Conservation (phyloP, 2,888 invertebrate species). For the Syrista parreyssii region DNA sequence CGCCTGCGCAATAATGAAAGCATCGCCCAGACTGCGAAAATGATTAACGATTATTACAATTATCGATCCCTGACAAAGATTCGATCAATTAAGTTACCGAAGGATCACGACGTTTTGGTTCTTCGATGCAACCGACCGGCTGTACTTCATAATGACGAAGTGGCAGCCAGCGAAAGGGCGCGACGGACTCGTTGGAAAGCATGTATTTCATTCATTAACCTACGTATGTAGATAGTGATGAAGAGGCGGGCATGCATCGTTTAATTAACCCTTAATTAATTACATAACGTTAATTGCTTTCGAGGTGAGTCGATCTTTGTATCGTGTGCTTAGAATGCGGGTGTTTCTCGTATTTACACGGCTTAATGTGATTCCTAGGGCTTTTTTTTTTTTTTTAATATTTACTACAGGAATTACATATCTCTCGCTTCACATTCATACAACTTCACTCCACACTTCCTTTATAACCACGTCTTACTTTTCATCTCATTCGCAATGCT, state of each 20-base stretch:
- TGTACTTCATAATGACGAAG: neutral
- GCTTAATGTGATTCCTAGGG: constrained; percentile 16
- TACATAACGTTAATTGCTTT: constrained; percentile 20
- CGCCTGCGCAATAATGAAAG: neutral
- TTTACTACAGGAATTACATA: neutral
- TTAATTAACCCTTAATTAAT: constrained; percentile 21
- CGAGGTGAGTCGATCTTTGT: constrained; percentile 4
- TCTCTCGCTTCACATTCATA: constrained; percentile 14
- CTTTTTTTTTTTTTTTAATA: neutral
- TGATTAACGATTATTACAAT: neutral
- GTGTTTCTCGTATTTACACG: constrained; percentile 17
- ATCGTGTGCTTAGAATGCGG: constrained; percentile 4
- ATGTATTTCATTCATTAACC: constrained; percentile 33
- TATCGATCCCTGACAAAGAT: neutral
- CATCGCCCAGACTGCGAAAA: neutral
- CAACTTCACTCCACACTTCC: constrained; percentile 25
- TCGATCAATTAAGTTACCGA: neutral
- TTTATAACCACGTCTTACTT: constrained; percentile 19
- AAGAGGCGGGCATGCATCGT: constrained; percentile 37
- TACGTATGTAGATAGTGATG: constrained; percentile 46
- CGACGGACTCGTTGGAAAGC: constrained; percentile 29
- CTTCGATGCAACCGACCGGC: neutral
- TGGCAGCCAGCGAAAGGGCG: constrained; percentile 19
- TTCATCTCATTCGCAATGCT: constrained; percentile 23
- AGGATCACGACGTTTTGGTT: neutral